Conservation (phyloP, 2,113 vertebrate species). For the Pangasianodon hypophthalmus region DNA sequence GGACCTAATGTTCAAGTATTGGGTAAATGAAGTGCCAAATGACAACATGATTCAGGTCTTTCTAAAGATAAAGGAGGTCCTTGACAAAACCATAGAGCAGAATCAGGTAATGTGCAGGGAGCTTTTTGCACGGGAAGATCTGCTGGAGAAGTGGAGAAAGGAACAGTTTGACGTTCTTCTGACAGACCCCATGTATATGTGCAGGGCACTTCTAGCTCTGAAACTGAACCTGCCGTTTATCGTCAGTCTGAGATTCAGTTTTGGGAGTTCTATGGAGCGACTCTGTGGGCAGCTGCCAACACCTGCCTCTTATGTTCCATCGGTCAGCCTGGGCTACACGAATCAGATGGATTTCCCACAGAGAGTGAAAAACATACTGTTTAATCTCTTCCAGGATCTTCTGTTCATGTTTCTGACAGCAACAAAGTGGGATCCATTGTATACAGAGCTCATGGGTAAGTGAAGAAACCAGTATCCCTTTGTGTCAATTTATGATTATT, state of each 20-base stretch:
- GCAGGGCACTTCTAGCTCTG: slow-evolving; percentile 65
- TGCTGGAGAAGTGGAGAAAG: slow-evolving; percentile 68
- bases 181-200: slow-evolving; percentile 60
- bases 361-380: slow-evolving; percentile 61
- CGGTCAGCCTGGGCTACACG: slow-evolving; percentile 7
- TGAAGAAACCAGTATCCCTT: background rate
- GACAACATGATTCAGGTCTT: slow-evolving; percentile 46
- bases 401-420: slow-evolving; percentile 5
- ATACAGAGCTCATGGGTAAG: slow-evolving; percentile 60
- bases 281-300: slow-evolving; percentile 62
- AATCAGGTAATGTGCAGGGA: background rate
- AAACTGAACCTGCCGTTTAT: slow-evolving; percentile 65
- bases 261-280: slow-evolving; percentile 59
- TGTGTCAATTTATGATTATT: background rate
- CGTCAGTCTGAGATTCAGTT: slow-evolving; percentile 62
- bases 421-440: slow-evolving; percentile 50
- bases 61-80: slow-evolving; percentile 41
- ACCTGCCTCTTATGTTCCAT: slow-evolving; percentile 70
- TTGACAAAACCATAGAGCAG: slow-evolving; percentile 22
- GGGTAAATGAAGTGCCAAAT: slow-evolving; percentile 48
- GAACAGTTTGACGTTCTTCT: slow-evolving; percentile 56
- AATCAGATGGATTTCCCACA: slow-evolving; percentile 71
- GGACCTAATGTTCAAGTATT: slow-evolving; percentile 48
- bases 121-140: slow-evolving; percentile 49
- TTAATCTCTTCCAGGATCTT: slow-evolving; percentile 54